A percentile compares a stretch with the other conserved stretches of the same genome.
These are phyloP conservation scores for Galerucella nymphaeae DNA, from an alignment of 2,888 invertebrate genomes.

Conservation along the genomic window DNA sequence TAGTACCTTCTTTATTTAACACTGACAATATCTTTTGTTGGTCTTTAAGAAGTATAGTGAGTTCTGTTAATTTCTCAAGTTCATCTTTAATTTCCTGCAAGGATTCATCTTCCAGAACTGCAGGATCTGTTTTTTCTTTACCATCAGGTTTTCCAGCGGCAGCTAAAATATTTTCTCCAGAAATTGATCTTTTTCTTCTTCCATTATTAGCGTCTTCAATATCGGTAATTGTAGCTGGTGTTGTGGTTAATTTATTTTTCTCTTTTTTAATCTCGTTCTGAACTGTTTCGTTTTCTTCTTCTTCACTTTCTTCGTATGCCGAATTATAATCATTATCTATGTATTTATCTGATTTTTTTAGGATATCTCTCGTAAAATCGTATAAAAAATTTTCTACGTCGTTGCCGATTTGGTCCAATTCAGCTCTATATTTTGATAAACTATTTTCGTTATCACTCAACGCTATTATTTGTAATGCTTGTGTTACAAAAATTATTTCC, in stretches of 20 bases:
- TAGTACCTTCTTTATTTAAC: not conserved
- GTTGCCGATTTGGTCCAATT: slow-evolving; percentile 28
- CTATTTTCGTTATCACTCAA: slow-evolving; percentile 14
- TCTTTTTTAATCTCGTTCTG: not conserved
- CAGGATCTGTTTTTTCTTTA: not conserved
- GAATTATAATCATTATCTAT: slow-evolving; percentile 4
- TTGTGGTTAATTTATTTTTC: slow-evolving; percentile 3
- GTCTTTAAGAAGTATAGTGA: slow-evolving; percentile 9
- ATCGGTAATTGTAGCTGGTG: not conserved
- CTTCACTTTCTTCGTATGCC: not conserved
- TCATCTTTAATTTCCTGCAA: slow-evolving; percentile 11
- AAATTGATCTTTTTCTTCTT: slow-evolving; percentile 14
- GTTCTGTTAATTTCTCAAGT: slow-evolving; percentile 16
- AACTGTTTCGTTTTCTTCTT: not conserved
- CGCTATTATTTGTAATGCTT: not conserved
- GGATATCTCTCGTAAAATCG: slow-evolving; percentile 22
- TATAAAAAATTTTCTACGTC: slow-evolving; percentile 35
- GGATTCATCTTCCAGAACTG: not conserved
- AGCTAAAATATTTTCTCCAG: slow-evolving; percentile 1
- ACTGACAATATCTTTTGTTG: slow-evolving; percentile 11
- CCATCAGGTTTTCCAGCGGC: not conserved
- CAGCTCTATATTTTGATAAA: slow-evolving; percentile 28
- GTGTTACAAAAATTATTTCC: slow-evolving; percentile 1
- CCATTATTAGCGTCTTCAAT: slow-evolving; percentile 5
- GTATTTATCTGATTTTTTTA: slow-evolving; percentile 7